Percentiles rank a stretch among this genome's conserved stretches.
Conservation (phyloP, 2,888 invertebrate genomes). For the Acleris emargana region DNA sequence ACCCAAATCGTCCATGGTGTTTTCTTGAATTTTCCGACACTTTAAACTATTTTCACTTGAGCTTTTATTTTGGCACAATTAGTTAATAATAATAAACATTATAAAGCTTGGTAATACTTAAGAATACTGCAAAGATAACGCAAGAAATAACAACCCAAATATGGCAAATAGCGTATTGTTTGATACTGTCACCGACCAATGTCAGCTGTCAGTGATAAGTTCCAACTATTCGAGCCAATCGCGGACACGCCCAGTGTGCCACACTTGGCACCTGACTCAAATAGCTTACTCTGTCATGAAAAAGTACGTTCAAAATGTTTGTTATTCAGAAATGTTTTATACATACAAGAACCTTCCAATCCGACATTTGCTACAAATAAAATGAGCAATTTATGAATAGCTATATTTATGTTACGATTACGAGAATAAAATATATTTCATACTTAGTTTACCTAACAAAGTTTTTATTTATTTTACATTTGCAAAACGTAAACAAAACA, state of each 20-base stretch:
- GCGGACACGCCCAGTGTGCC: not conserved
- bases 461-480: not conserved
- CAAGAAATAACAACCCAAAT: slow-evolving; percentile 58
- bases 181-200: slow-evolving; percentile 23
- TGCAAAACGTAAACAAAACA: too few relatives aligned
- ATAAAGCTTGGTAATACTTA: slow-evolving; percentile 45
- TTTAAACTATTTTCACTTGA: slow-evolving; percentile 40
- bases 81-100: slow-evolving; percentile 40
- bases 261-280: slow-evolving; percentile 1
- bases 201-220: slow-evolving; percentile 21
- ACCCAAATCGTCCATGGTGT: slow-evolving; percentile 79
- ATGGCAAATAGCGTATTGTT: slow-evolving; percentile 53
- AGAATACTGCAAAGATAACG: slow-evolving; percentile 53
- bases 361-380: not conserved
- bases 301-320: slow-evolving; percentile 18
- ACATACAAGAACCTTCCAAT: too few relatives aligned
- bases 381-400: not conserved
- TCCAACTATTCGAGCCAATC: not conserved
- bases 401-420: not conserved
- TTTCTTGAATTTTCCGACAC: slow-evolving; percentile 42
- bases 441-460: not conserved
- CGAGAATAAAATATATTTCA: not conserved
- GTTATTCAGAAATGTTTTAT: not conserved
- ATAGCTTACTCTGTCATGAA: slow-evolving; percentile 10
- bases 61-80: slow-evolving; percentile 44